phyloP scores from a whole-genome alignment of 2,888 invertebrate genomes.

The Limenitis camilla region DNA sequence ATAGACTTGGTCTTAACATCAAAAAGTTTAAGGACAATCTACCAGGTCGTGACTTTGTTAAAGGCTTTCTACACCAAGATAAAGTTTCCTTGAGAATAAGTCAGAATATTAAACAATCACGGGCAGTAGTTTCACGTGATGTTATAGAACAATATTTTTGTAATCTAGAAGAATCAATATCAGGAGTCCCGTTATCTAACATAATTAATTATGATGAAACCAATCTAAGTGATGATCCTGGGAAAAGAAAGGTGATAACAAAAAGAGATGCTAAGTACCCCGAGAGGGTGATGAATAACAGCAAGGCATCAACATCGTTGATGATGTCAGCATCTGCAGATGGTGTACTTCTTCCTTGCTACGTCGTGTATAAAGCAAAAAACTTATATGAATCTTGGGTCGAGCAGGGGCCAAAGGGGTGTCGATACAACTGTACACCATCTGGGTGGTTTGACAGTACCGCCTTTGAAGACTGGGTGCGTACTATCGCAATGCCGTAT shows the following conservation, averaged over 20 bases:
- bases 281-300: slow-evolving; percentile 22
- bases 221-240: slow-evolving; percentile 21
- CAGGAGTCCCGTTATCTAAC: neutral
- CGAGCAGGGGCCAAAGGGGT: slow-evolving; percentile 19
- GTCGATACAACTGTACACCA: slow-evolving; percentile 23
- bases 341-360: slow-evolving; percentile 22
- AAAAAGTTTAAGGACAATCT: no score
- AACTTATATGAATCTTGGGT: slow-evolving; percentile 23
- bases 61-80: slow-evolving; percentile 12
- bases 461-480: slow-evolving; percentile 25
- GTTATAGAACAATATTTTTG: slow-evolving; percentile 20
- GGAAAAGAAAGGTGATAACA: slow-evolving; percentile 20
- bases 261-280: slow-evolving; percentile 23
- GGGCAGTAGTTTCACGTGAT: slow-evolving; percentile 24
- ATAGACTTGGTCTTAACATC: no score
- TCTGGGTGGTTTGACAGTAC: slow-evolving; percentile 25
- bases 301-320: slow-evolving; percentile 23
- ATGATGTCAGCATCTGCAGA: slow-evolving; percentile 24
- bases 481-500: slow-evolving; percentile 8
- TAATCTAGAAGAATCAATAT: slow-evolving; percentile 13
- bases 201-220: slow-evolving; percentile 14
- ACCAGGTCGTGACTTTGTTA: slow-evolving; percentile 16
- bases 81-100: slow-evolving; percentile 10
- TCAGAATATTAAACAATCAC: slow-evolving; percentile 22
- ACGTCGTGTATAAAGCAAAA: slow-evolving; percentile 25